These are phyloP conservation scores for Drosophila pandora DNA, from an alignment of 1,140 invertebrate species.

Conservation along the genomic window DNA sequence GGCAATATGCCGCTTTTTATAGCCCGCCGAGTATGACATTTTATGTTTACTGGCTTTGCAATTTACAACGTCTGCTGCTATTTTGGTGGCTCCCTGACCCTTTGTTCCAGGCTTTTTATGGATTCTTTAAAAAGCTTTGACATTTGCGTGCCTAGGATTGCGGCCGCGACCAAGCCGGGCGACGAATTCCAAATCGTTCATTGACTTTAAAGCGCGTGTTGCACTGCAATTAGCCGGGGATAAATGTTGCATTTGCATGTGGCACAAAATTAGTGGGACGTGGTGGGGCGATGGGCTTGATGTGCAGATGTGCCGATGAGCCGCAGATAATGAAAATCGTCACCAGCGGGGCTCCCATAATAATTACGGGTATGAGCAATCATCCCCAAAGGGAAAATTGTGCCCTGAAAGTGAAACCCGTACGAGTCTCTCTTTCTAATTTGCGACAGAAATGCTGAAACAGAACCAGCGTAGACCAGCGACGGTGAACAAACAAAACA, in stretches of 20 bases:
- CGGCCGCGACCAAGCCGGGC: neutral
- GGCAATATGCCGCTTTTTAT: slow-evolving; percentile 38
- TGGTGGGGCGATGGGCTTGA: neutral
- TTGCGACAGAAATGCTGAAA: slow-evolving; percentile 26
- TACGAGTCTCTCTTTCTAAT: slow-evolving; percentile 21
- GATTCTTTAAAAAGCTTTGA: slow-evolving; percentile 57
- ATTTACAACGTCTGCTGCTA: slow-evolving; percentile 50
- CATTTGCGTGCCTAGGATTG: slow-evolving; percentile 64
- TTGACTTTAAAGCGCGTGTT: slow-evolving; percentile 78
- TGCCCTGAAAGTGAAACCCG: slow-evolving; percentile 49
- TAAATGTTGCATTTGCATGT: slow-evolving; percentile 74
- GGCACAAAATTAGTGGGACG: slow-evolving; percentile 50
- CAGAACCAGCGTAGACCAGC: slow-evolving; percentile 11
- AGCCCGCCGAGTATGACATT: slow-evolving; percentile 45
- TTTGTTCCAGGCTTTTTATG: slow-evolving; percentile 35
- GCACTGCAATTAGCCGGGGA: slow-evolving; percentile 68
- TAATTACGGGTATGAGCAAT: slow-evolving; percentile 40
- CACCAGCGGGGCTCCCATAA: slow-evolving; percentile 26
- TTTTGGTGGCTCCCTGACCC: slow-evolving; percentile 9
- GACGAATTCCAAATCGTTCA: slow-evolving; percentile 57
- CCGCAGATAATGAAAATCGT: slow-evolving; percentile 36
- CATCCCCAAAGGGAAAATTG: slow-evolving; percentile 11
- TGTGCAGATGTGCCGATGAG: slow-evolving; percentile 12
- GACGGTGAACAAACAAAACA: slow-evolving; percentile 57
- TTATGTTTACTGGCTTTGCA: slow-evolving; percentile 48